Base-by-base conservation (phyloP, 2,888 invertebrate genomes). In the Trypoxylon attenuatum region DNA sequence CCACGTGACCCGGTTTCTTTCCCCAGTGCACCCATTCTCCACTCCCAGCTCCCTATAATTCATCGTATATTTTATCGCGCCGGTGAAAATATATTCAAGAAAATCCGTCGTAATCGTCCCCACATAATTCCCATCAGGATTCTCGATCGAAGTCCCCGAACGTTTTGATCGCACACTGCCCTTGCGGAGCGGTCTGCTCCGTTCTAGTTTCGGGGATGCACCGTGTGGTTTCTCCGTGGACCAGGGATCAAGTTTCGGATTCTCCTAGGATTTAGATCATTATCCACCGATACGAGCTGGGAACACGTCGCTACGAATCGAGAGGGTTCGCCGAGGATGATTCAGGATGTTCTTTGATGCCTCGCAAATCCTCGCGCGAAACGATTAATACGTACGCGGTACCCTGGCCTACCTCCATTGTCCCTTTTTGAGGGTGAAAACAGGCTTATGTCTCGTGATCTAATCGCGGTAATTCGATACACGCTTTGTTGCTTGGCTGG, bases 1-100 rank as follows among this genome's bases (percentile, higher is more conserved):
- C 71, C 79, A 77, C 79, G 80, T 76, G 80, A 79, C 76, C 43
- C 63, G 60, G 59, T 77, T 66, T 56, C 63, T 41, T 57, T 59
- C 64, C 69, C 63, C 61, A 39, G 42, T 50, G 46, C 63, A 45
- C 47, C 62, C 63, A 41, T 57, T 60, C 59, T 58, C 53, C 55
- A 68, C 54, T 64, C 33, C 46, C 51, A 25, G 45, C 18, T 47
- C 57, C 61, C 69, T 69, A 71, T 78, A 76, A 78, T 75, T 81
- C 80, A 76, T 78, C 76, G 65, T 71, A 73, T 75, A 75, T 76
- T 77, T 77, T 79, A 79, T 79, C 76, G 66, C 51, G 45, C 67
- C 62, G 71, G 33, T 60, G 73, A 77, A 79, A 76, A 76, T 77
- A 72, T 76, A 77, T 71, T 74, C 67, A 66, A 66, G 71, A 71